phyloP scores from a whole-genome alignment of 2,113 vertebrate species.

The Cichladusa arquata region DNA sequence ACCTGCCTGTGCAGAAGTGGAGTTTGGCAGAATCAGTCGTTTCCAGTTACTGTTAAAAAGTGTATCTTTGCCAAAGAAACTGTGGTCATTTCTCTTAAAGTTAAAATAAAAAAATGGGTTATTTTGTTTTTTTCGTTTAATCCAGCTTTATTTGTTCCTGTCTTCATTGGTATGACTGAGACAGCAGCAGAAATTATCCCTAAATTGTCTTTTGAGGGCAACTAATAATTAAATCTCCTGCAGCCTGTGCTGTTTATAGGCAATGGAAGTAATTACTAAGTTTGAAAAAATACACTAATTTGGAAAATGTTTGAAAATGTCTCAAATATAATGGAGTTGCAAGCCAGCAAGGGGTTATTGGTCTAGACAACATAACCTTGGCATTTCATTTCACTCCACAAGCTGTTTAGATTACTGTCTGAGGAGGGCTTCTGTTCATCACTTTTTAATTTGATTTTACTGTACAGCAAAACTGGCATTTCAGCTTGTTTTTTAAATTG shows the following conservation, averaged over 20 bases:
- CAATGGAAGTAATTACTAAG: neutral
- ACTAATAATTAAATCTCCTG: neutral
- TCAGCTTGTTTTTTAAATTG: neutral
- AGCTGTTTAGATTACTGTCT: neutral
- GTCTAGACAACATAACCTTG: neutral
- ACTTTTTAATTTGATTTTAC: neutral
- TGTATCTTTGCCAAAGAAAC: neutral
- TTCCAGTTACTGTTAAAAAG: neutral
- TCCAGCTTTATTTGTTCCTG: neutral
- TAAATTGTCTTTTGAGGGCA: neutral
- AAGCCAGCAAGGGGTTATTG: neutral
- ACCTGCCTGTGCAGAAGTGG: neutral
- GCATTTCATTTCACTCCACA: neutral
- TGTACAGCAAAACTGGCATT: neutral
- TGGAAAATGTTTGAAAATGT: neutral
- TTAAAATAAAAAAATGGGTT: neutral
- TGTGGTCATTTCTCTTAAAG: neutral
- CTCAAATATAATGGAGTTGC: neutral
- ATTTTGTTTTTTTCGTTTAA: neutral
- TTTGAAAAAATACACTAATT: neutral
- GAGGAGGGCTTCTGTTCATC: neutral
- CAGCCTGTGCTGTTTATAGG: neutral
- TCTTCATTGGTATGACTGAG: neutral
- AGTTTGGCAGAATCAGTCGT: neutral
- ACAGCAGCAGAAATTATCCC: neutral